Evolutionary conservation across 2,888 invertebrate species (phyloP).

Genomic region (Stramonita haemastoma): DNA sequence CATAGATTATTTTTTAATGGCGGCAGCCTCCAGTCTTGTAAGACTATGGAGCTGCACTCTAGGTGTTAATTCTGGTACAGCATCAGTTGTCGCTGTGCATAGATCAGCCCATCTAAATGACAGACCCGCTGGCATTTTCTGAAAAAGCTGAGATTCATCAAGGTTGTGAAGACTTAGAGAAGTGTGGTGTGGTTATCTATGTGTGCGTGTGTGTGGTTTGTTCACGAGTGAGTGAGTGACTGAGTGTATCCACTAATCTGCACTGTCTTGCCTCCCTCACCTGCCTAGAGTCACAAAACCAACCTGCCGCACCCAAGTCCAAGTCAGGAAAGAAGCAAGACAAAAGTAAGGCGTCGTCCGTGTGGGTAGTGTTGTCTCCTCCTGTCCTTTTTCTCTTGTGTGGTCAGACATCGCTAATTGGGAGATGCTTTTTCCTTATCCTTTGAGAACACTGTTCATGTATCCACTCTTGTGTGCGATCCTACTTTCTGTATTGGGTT

Average conservation of each 20-base stretch:
- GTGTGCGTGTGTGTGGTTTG: not conserved
- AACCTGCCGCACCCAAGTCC: not conserved
- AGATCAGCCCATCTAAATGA: too few species aligned
- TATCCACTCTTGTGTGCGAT: too few species aligned
- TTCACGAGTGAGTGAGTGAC: too few species aligned
- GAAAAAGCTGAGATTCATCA: not conserved
- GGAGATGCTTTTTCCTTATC: too few species aligned
- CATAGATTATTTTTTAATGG: too few species aligned
- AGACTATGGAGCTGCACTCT: too few species aligned
- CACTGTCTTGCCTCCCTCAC: slow-evolving; percentile 11
- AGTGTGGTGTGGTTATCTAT: not conserved
- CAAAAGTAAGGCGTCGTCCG: not conserved
- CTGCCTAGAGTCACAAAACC: not conserved
- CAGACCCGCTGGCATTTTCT: too few species aligned
- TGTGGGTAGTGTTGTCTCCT: not conserved
- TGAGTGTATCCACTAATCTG: not conserved
- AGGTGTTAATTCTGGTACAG: not conserved
- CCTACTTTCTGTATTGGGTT: too few species aligned
- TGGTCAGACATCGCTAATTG: not conserved
- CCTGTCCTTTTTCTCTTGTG: not conserved
- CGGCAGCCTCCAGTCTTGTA: too few species aligned
- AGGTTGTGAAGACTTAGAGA: not conserved
- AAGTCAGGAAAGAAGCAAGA: slow-evolving; percentile 12
- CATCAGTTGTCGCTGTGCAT: not conserved
- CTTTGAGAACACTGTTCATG: too few species aligned